Base-by-base conservation (phyloP, 1,140 invertebrate genomes). In the Drosophila setifemur region DNA sequence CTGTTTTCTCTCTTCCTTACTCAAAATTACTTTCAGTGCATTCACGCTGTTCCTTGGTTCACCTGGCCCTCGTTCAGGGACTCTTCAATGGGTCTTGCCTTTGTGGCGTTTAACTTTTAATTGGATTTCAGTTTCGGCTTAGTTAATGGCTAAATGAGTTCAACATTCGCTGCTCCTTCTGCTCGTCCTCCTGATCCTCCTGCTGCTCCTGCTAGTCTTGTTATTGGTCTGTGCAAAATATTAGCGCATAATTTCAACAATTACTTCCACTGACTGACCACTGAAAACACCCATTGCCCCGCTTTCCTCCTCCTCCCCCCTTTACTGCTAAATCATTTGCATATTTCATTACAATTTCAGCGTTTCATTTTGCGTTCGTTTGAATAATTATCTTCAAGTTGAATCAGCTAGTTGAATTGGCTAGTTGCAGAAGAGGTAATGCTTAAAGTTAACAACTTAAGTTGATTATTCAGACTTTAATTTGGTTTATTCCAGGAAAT, bases 31-130 rank as follows among this genome's bases (percentile, higher is more conserved):
- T 23, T 23, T 23, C 21, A 26, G 45, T 57, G 45, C 0, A 18
- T 14, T 4, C 5, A 18, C 29, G 50, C 45, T 19, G 40, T 55
- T 7, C 5, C 14, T 11, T 11, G 4, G 16, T 31, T 12, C 7
- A 11, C 1, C 7, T 7, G 18, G 37, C 33, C 19, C 18, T 12
- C 21, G 11, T 0, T 8, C 14, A 25, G 14, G 25, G 8, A 12
- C 39, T 48, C 39, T 49, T 49, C 42, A 57, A 49, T 70, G 53
- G 44, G 53, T 25, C 26, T 55, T 74, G 42, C 52, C 55, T 52
- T 52, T 66, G 73, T 71, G 64, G 63, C 64, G 53, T 78, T 83
- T 78, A 85, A 79, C 63, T 83, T 83, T 83, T 83, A 83, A 83
- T 85, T 83, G 74, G 74, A 79, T 83, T 85, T 67, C 25, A 68